Percentiles rank a stretch among this genome's conserved stretches.
Evolutionary conservation across 2,888 invertebrate genomes (phyloP).

Genomic region (Toxonevra muliebris): DNA sequence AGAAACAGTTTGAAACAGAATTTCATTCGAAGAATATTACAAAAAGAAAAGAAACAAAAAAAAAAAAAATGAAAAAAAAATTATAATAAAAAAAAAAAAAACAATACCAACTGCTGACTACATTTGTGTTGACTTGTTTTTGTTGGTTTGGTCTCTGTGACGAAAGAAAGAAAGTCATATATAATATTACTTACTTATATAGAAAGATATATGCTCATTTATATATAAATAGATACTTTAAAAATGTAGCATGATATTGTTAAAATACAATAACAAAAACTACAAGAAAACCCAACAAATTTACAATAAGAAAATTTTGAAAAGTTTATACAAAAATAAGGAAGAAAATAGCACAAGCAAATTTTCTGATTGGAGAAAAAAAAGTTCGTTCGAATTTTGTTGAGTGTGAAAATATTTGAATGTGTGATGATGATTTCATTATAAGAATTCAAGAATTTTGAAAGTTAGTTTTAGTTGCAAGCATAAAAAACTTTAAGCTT

Average conservation of each 20-base stretch:
- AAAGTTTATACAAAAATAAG: too few species aligned
- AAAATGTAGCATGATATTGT: too few species aligned
- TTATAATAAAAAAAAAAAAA: slow-evolving; percentile 18
- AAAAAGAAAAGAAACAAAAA: slow-evolving; percentile 15
- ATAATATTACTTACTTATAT: too few species aligned
- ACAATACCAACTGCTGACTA: slow-evolving; percentile 12
- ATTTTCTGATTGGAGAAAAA: too few species aligned
- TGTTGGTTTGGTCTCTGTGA: not conserved
- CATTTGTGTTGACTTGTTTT: slow-evolving; percentile 16
- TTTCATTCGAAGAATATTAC: slow-evolving; percentile 26
- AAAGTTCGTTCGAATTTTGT: too few species aligned
- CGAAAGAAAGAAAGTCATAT: not conserved
- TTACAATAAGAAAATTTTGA: slow-evolving; percentile 21
- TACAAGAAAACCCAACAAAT: slow-evolving; percentile 16
- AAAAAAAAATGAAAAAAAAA: slow-evolving; percentile 16
- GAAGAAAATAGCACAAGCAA: too few species aligned
- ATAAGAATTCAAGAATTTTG: too few species aligned
- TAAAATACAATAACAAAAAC: not conserved
- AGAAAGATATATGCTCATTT: slow-evolving; percentile 13
- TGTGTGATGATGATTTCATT: too few species aligned
- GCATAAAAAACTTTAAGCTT: too few species aligned
- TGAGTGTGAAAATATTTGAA: too few species aligned
- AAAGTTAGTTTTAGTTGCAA: too few species aligned
- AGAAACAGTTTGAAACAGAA: slow-evolving; percentile 25
- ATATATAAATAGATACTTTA: slow-evolving; percentile 1